Percentiles rank a stretch among this genome's conserved stretches.
phyloP scores from a whole-genome alignment of 2,113 vertebrate genomes.

The Pampusana beccarii region DNA sequence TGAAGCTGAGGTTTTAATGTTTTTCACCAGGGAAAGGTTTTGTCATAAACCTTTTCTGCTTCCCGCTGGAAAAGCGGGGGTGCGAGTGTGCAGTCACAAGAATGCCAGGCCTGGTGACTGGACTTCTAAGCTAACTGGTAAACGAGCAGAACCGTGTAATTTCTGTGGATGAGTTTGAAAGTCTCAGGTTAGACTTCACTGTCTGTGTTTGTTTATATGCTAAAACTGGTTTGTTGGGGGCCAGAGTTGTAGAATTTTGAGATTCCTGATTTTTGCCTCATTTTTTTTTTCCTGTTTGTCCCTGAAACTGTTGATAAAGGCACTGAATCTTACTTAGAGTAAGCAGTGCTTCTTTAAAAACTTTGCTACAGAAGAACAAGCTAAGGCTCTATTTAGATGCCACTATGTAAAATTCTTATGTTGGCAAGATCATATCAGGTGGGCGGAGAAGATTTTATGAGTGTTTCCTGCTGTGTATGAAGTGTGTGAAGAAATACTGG shows the following conservation, averaged over 20 bases:
- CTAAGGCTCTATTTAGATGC: not conserved
- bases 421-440: not conserved
- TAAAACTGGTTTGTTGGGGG: not conserved
- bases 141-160: not conserved
- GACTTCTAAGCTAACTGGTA: not conserved
- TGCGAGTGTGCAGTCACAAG: no score
- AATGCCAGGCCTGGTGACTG: not conserved
- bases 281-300: not conserved
- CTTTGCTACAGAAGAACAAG: not conserved
- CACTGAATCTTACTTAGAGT: not conserved
- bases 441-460: not conserved
- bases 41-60: not conserved
- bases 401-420: not conserved
- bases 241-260: not conserved
- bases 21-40: not conserved
- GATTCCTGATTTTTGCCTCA: not conserved
- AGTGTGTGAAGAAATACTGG: not conserved
- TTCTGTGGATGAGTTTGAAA: not conserved
- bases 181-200: not conserved
- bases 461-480: not conserved
- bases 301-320: not conserved
- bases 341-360: not conserved
- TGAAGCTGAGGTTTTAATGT: not conserved
- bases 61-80: not conserved
- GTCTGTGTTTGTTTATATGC: not conserved